These are phyloP conservation scores for Oenanthe oenanthe DNA, from an alignment of 2,113 vertebrate species.

Conservation along the genomic window DNA sequence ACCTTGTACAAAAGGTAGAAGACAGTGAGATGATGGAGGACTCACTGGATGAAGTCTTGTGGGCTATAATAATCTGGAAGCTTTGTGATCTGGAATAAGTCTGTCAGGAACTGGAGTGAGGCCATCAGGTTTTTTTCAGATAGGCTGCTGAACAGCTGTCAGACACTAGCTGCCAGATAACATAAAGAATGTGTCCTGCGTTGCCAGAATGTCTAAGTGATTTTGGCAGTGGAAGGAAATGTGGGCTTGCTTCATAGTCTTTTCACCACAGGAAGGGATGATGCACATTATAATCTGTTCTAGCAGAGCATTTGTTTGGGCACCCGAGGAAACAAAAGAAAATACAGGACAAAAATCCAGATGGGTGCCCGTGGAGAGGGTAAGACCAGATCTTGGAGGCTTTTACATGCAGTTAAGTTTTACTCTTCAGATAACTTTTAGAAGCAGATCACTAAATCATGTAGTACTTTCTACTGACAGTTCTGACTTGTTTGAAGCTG, in stretches of 20 bases:
- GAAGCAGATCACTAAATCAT: background rate
- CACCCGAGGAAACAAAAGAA: background rate
- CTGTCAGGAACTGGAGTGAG: slow-evolving; percentile 51
- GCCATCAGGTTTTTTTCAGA: slow-evolving; percentile 46
- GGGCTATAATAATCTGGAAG: slow-evolving; percentile 13
- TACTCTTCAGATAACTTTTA: background rate
- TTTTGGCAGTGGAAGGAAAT: slow-evolving; percentile 54
- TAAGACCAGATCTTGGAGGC: background rate
- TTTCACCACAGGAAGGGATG: slow-evolving; percentile 28
- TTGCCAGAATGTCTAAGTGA: slow-evolving; percentile 59
- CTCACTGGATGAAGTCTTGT: background rate
- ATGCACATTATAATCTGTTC: slow-evolving; percentile 15
- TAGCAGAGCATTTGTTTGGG: slow-evolving; percentile 23
- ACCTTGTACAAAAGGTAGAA: background rate
- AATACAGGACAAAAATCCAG: background rate
- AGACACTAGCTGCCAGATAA: slow-evolving; percentile 65
- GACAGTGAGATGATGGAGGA: background rate
- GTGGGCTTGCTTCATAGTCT: slow-evolving; percentile 18
- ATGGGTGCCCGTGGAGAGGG: background rate
- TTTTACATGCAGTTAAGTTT: background rate
- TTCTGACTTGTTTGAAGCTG: background rate
- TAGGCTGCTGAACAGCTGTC: slow-evolving; percentile 57
- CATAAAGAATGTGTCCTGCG: slow-evolving; percentile 41
- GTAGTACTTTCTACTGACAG: background rate
- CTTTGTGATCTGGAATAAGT: slow-evolving; percentile 44